phyloP scores from a whole-genome alignment of 2,797 vertebrate genomes.

The Acanthopagrus latus region DNA sequence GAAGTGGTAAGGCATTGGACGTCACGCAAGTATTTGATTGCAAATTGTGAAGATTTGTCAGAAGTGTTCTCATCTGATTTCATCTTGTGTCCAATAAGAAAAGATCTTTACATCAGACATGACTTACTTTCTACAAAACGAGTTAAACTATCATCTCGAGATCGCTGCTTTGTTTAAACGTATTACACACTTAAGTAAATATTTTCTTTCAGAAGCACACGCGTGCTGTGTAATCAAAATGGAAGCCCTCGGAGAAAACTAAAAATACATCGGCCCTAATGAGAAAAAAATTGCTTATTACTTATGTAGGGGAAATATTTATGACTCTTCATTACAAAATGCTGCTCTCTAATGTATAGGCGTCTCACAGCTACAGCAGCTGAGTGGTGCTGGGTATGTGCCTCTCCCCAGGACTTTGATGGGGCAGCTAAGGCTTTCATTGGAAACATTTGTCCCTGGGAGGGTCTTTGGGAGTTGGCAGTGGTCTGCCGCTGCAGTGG shows the following conservation, averaged over 20 bases:
- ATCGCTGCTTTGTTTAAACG: slow-evolving; percentile 20
- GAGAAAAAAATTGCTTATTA: slow-evolving; percentile 56
- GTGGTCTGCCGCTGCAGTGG: slow-evolving; percentile 54
- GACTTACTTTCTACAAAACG: not conserved
- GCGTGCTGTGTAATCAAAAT: slow-evolving; percentile 40
- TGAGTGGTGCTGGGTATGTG: slow-evolving; percentile 32
- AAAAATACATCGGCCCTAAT: slow-evolving; percentile 56
- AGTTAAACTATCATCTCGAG: not conserved
- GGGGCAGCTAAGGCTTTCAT: slow-evolving; percentile 46
- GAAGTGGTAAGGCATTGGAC: not conserved
- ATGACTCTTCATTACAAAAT: slow-evolving; percentile 55
- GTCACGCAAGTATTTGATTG: not conserved
- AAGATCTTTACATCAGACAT: not conserved
- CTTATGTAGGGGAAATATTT: slow-evolving; percentile 54
- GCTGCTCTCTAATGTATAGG: slow-evolving; percentile 50
- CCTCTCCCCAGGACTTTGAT: slow-evolving; percentile 49
- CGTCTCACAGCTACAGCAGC: slow-evolving; percentile 32
- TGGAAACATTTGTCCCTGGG: slow-evolving; percentile 39
- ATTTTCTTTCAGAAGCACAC: slow-evolving; percentile 17
- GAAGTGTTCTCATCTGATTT: not conserved
- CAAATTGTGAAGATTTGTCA: not conserved
- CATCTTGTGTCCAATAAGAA: slow-evolving; percentile 4
- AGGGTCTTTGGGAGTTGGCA: slow-evolving; percentile 56
- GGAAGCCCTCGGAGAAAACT: slow-evolving; percentile 35
- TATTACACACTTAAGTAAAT: not conserved